Base-by-base conservation (phyloP, 2,888 invertebrate species). In the Erannis defoliaria region DNA sequence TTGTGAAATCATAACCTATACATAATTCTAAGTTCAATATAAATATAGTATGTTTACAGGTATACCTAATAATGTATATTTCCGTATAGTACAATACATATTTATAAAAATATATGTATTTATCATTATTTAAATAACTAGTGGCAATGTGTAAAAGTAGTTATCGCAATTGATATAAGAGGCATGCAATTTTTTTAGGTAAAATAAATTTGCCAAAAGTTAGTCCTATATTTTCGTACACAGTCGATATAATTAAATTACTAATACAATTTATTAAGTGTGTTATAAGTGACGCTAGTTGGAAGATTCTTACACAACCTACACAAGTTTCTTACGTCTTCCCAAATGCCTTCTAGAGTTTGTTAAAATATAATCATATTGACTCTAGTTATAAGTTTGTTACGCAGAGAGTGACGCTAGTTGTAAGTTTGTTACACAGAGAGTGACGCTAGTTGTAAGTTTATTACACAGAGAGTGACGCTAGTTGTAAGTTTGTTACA, bases 141-240 rank as follows among this genome's bases (percentile, higher is more conserved):
- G 68, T 77, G 77, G 76, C 76, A 77, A 77, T 72, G 70, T 70
- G 43, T 70, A 62, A 62, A 55, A 54, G 70, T 49, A 49, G 42
- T n/a, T 45, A 35, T 42, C 14, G 31, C 31, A 46, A 26, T 26
- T 42, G 29, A 45, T 45, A 49, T 42, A 19, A 37, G 21, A 46
- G 33, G 40, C 55, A 56, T 64, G 63, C 68, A 58, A 62, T 29
- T 23, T 55, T 54, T 55, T 54, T 12, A 8, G 8, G 49, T 33
- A 14, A 43, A 35, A 18, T 19, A 19, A 5, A 2, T 31, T 10
- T 12, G 19, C 12, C 19, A 33, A 19, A n/a, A 12, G 18, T 19
- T 19, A 46, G 12, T 19, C 31, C 5, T 6, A 10, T 5, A 31
- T 18, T 45, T n/a, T 45, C 2, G 9, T 45, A 45, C 10, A 45